Evolutionary conservation across 2,797 vertebrate genomes (phyloP), one percentile per base, ranked within the genome.

Genomic region (Hybognathus amarus): DNA sequence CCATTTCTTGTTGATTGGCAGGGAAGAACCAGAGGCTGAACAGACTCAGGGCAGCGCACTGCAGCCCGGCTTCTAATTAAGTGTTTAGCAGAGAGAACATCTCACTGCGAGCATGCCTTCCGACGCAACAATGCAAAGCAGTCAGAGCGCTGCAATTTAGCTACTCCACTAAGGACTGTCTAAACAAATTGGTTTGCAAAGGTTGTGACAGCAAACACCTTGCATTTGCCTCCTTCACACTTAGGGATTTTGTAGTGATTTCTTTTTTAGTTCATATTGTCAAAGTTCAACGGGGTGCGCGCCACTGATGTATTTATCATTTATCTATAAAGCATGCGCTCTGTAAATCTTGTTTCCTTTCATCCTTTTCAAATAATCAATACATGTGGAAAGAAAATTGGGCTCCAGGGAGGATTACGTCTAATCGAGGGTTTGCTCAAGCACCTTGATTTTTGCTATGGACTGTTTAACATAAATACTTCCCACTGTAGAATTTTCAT

Each of bases 61-160:
- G 74, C 85, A 87, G 89, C 79, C 54, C 87, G 89, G 90, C 85
- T 90, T 85, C 89, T 92, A 92, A 93, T 92, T 90, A 90, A 82
- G 40, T 79, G 69, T 85, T 85, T 79, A 85, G 30, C 64, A 38
- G 64, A 85, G 82, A 81, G 83, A 82, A 76, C 27, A 5, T 78
- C 80, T 50, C 76, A 77, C 73, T 33, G 50, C 75, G 45, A 38
- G 84, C 64, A 54, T 22, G 42, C 47, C 76, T 77, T 85, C 77
- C 18, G 73, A 45, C 22, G 36, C 47, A 76, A 76, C 54, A 70
- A 70, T 70, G 52, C 50, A 83, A 83, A 64, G 50, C 56, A 73
- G 59, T 45, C 27, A 47, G 59, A 52, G 70, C 8, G 13, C 30
- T 77, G 63, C 71, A 77, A 80, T 87, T 87, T 84, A 38, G 66